Percentiles rank a stretch among this genome's conserved stretches.
phyloP scores from a whole-genome alignment of 2,797 vertebrate species.

The Bradypodion pumilum region DNA sequence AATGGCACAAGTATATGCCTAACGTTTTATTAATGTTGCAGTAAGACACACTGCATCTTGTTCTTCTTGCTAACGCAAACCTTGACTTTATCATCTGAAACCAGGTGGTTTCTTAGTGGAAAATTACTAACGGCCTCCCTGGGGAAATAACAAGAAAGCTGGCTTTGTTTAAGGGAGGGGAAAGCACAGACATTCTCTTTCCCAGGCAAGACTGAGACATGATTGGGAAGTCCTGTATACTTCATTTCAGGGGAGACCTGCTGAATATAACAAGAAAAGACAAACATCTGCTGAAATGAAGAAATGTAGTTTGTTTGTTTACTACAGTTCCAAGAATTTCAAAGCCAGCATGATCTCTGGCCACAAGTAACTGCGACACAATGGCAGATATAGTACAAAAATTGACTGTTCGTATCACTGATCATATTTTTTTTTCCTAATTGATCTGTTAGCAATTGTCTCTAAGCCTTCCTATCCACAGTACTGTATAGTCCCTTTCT shows the following conservation, averaged over 20 bases:
- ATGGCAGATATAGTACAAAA: too few relatives aligned
- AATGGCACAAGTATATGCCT: too few relatives aligned
- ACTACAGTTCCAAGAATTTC: not conserved
- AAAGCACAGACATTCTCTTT: not conserved
- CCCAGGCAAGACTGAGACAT: not conserved
- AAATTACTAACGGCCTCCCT: slow-evolving; percentile 2
- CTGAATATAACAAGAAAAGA: not conserved
- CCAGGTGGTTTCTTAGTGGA: not conserved
- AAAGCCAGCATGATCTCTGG: too few relatives aligned
- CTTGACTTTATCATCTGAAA: not conserved
- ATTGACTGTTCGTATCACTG: too few relatives aligned
- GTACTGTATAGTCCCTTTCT: too few relatives aligned
- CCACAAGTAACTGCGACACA: too few relatives aligned
- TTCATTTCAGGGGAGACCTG: not conserved
- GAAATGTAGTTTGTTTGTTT: too few relatives aligned
- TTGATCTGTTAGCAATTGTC: too few relatives aligned
- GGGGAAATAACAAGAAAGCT: not conserved
- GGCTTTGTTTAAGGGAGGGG: not conserved
- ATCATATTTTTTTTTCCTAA: too few relatives aligned
- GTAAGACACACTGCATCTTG: not conserved
- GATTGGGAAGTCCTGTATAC: not conserved
- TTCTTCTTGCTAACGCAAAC: not conserved
- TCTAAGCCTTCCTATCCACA: too few relatives aligned
- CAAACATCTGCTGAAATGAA: not conserved
- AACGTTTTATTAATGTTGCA: not conserved